Conservation (phyloP, 1,140 invertebrate species). For the Drosophila busckii region DNA sequence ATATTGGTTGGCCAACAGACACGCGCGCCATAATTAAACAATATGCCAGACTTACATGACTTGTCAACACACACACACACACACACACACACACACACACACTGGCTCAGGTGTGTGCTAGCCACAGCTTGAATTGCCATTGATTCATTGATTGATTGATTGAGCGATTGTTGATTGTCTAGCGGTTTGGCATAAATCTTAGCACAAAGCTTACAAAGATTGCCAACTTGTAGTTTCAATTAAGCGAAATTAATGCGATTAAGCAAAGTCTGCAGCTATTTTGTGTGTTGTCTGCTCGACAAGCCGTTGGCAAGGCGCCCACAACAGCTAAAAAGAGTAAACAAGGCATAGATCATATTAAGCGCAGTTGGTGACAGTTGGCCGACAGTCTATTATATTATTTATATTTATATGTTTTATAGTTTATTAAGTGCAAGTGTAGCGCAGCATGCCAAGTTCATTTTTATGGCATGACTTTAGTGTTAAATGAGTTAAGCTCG, state of each 20-base stretch:
- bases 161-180: constrained; percentile 16
- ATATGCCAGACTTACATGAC: constrained; percentile 55
- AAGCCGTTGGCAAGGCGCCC: constrained; percentile 27
- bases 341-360: too few species aligned
- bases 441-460: not conserved
- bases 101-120: constrained; percentile 23
- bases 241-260: constrained; percentile 67
- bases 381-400: not conserved
- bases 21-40: constrained; percentile 69
- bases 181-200: constrained; percentile 20
- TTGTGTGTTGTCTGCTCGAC: constrained; percentile 18
- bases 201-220: not conserved
- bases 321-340: not conserved
- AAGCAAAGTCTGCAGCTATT: constrained; percentile 19
- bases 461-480: not conserved
- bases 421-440: not conserved
- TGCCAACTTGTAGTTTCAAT: constrained; percentile 46
- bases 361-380: too few species aligned
- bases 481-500: constrained; percentile 47
- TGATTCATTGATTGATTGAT: constrained; percentile 50
- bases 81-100: not conserved
- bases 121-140: constrained; percentile 37
- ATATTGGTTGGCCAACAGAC: constrained; percentile 62
- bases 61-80: constrained; percentile 48
- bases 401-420: not conserved